Conservation (phyloP, 1,140 invertebrate species). For the Aphaenogaster ashmeadi region DNA sequence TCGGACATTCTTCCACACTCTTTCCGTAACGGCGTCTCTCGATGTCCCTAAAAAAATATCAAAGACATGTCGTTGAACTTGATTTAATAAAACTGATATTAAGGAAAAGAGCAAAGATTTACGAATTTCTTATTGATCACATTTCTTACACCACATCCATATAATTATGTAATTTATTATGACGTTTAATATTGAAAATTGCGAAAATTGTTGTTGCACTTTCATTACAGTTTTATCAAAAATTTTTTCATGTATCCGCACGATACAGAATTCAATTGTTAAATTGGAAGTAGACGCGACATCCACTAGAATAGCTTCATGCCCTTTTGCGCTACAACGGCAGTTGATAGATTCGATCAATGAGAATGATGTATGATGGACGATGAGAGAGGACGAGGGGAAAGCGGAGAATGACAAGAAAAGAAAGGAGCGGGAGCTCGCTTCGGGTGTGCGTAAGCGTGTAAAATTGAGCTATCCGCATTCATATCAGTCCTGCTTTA, state of each 20-base stretch:
- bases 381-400: not conserved
- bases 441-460: slow-evolving; percentile 56
- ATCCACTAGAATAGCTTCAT: not conserved
- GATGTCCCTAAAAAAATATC: not conserved
- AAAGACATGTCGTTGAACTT: not conserved
- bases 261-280: not conserved
- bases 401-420: not conserved
- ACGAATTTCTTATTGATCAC: not conserved
- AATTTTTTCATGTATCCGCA: not conserved
- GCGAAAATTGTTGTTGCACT: not conserved
- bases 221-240: not conserved
- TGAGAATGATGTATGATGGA: slow-evolving; percentile 67
- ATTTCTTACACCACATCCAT: not conserved
- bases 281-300: not conserved
- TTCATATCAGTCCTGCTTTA: slow-evolving; percentile 80
- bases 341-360: slow-evolving; percentile 54
- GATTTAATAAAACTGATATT: not conserved
- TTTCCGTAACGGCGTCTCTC: not conserved
- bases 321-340: not conserved
- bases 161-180: not conserved
- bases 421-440: slow-evolving; percentile 11
- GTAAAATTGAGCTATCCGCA: slow-evolving; percentile 81
- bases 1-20: slow-evolving; percentile 80
- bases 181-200: not conserved
- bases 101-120: not conserved